Percentiles rank a stretch among this genome's conserved stretches.
phyloP scores from a whole-genome alignment of 2,888 invertebrate genomes.

The Phorcus lineatus region DNA sequence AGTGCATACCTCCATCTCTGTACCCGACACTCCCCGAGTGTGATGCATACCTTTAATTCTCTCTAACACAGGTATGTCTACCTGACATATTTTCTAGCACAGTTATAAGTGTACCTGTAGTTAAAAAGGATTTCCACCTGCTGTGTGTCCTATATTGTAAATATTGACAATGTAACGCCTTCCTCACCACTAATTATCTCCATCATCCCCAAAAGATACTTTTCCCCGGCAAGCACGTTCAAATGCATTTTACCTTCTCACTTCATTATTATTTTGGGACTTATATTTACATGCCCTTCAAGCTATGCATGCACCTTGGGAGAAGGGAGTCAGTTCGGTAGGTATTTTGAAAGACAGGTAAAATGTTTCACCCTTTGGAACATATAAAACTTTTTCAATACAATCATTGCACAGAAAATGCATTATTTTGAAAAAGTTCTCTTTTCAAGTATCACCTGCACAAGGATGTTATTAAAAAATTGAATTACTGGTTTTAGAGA shows the following conservation, averaged over 20 bases:
- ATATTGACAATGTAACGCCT: slow-evolving; percentile 3
- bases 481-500: too few species aligned
- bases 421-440: too few species aligned
- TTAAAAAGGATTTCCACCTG: background rate
- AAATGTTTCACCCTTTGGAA: too few species aligned
- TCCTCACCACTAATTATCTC: background rate
- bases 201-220: background rate
- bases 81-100: background rate
- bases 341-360: too few species aligned
- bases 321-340: background rate
- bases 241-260: background rate
- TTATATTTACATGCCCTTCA: background rate
- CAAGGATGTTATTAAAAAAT: too few species aligned
- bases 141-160: background rate
- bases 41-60: background rate
- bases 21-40: background rate
- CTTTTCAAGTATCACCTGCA: too few species aligned
- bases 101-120: background rate
- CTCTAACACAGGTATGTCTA: background rate
- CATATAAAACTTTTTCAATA: too few species aligned
- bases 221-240: background rate
- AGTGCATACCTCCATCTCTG: background rate
- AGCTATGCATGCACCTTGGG: background rate
- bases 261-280: background rate
- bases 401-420: too few species aligned